Evolutionary conservation across 2,888 invertebrate genomes (phyloP).

Genomic region (Polymixis lichenea): DNA sequence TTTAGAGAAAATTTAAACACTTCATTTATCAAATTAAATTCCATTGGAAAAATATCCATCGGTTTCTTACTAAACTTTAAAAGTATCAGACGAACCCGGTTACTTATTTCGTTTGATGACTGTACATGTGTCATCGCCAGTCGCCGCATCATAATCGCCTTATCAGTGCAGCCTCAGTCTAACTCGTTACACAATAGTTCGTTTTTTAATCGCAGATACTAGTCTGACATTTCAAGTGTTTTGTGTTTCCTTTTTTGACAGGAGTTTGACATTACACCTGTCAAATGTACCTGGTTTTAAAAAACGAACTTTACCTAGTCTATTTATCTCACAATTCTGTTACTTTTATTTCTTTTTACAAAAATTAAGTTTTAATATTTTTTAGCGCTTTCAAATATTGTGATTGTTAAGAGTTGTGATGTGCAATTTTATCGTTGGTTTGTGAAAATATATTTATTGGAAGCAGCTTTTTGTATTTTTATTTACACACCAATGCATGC

Average conservation of each 20-base stretch:
- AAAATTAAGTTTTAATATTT: conserved; percentile 54
- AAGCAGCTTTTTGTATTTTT: conserved; percentile 84
- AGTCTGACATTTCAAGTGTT: too few species aligned
- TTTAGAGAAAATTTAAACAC: too few species aligned
- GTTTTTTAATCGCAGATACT: too few species aligned
- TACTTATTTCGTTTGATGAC: too few species aligned
- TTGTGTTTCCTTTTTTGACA: too few species aligned
- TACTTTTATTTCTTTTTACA: conserved; percentile 43
- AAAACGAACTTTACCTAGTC: conserved; percentile 8
- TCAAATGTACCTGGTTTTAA: too few species aligned
- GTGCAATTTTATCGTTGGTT: conserved; percentile 68
- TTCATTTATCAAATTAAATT: too few species aligned
- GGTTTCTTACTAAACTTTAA: too few species aligned
- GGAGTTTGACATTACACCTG: too few species aligned
- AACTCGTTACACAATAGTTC: background rate
- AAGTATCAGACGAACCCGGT: too few species aligned
- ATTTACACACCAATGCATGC: conserved; percentile 75
- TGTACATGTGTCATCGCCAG: too few species aligned
- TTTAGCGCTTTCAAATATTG: conserved; percentile 71
- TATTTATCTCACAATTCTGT: conserved; percentile 30
- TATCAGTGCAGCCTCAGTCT: background rate
- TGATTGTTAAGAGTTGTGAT: conserved; percentile 67
- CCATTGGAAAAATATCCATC: too few species aligned
- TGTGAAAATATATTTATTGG: conserved; percentile 84
- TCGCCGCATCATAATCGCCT: background rate